Evolutionary conservation across 2,113 vertebrate genomes (phyloP).

Genomic region (Pithys albifrons): DNA sequence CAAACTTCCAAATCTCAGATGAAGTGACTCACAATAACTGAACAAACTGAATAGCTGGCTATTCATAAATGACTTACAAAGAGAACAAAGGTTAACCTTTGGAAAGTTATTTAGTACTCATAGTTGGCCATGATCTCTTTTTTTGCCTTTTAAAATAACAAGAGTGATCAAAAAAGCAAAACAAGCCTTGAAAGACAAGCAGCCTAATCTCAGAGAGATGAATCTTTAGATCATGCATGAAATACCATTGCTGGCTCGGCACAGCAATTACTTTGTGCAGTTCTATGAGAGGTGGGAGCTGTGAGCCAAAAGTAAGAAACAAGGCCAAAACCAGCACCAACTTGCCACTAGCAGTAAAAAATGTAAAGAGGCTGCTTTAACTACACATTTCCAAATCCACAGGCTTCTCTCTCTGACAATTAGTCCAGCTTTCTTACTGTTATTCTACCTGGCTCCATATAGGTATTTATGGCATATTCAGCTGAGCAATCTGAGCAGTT

Average conservation of each 20-base stretch:
- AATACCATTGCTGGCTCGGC: not conserved
- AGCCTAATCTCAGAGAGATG: not conserved
- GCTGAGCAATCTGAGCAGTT: not conserved
- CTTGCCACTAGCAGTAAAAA: not conserved
- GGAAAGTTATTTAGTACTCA: conserved; percentile 14
- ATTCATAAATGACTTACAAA: conserved; percentile 37
- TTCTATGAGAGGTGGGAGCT: not conserved
- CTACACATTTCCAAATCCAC: not conserved
- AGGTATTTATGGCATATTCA: not conserved
- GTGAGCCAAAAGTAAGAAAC: not conserved
- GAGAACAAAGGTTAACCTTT: conserved; percentile 25
- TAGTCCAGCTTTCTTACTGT: not conserved
- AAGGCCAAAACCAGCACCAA: not conserved
- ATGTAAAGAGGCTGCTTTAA: not conserved
- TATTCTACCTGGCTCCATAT: not conserved
- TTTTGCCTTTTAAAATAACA: conserved; percentile 25
- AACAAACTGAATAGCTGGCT: conserved; percentile 26
- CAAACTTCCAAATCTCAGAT: conserved; percentile 44
- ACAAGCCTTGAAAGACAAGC: conserved; percentile 35
- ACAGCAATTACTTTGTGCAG: not conserved
- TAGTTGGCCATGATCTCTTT: not conserved
- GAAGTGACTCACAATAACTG: conserved; percentile 45
- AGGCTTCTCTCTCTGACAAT: not conserved
- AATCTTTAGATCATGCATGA: conserved; percentile 22
- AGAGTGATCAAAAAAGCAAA: conserved; percentile 24